These are phyloP conservation scores for Trididemnum clinides DNA, from an alignment of 23 tunicate species.

Conservation along the genomic window DNA sequence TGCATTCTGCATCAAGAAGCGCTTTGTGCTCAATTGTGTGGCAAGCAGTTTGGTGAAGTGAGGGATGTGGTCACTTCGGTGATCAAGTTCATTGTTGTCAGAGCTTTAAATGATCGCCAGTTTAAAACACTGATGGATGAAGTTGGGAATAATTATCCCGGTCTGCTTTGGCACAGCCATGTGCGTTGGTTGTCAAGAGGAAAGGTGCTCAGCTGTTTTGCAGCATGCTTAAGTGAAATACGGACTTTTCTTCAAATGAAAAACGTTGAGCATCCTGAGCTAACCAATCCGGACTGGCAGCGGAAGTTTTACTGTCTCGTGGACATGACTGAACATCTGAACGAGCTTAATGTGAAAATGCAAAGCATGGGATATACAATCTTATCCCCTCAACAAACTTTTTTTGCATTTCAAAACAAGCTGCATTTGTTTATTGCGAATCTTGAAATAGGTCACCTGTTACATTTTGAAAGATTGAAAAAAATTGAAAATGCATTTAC, in stretches of 20 bases:
- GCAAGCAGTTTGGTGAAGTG: slow-evolving; percentile 49
- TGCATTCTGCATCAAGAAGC: slow-evolving; percentile 37
- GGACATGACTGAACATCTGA: slow-evolving; percentile 45
- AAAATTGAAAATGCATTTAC: slow-evolving; percentile 15
- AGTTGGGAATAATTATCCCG: slow-evolving; percentile 45
- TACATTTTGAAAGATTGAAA: slow-evolving; percentile 42
- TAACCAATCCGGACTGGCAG: slow-evolving; percentile 27
- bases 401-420: slow-evolving; percentile 49
- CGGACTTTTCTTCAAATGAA: slow-evolving; percentile 46
- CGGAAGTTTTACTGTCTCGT: slow-evolving; percentile 53
- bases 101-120: slow-evolving; percentile 38
- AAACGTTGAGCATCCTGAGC: slow-evolving; percentile 47
- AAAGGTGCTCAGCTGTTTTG: slow-evolving; percentile 45
- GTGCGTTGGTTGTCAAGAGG: slow-evolving; percentile 52
- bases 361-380: slow-evolving; percentile 37
- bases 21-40: slow-evolving; percentile 30
- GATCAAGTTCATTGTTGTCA: slow-evolving; percentile 30
- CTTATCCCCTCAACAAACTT: slow-evolving; percentile 38
- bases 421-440: slow-evolving; percentile 35
- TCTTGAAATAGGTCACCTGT: slow-evolving; percentile 33
- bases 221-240: slow-evolving; percentile 37
- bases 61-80: slow-evolving; percentile 45
- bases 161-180: slow-evolving; percentile 48
- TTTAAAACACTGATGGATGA: slow-evolving; percentile 25
- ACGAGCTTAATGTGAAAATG: slow-evolving; percentile 41